Evolutionary conservation across 2,113 vertebrate species (phyloP), one percentile per base, ranked within the genome.

Genomic region (Malurus alboscapulatus): DNA sequence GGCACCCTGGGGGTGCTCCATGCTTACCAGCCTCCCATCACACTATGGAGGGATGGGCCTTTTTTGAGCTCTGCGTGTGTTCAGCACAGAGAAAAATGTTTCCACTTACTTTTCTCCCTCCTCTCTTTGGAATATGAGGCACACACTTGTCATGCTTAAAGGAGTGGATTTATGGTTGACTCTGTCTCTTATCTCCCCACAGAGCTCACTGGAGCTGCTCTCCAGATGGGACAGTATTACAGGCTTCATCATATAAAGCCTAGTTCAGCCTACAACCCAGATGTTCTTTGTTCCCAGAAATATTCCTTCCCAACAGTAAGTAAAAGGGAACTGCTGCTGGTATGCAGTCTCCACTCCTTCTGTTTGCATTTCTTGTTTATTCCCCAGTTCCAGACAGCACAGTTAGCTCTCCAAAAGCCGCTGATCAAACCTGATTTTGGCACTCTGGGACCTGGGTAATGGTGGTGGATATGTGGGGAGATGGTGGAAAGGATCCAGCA

Each of bases 241-340:
- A 95, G 83, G 92, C 94, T 95, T 91, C 90, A 83, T 69, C 91
- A 53, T 79, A 96, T 93, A 93, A 97, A 96, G 88, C 87, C 87
- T 87, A 63, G 89, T 72, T 92, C 94, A 95, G 93, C 72, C 88
- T 94, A 87, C 62, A 88, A 51, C 87, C 94, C 95, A 96, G 96
- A 96, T 96, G 96, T 96, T 95, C 91, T 96, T 97, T 96, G 96
- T 97, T 97, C 96, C 87, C 92, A 95, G 91, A 92, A 84, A 94
- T 94, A 96, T 66, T 96, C 90, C 78, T 92, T 95, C 89, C 77
- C 88, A 90, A 91, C 76, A 80, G 83, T 88, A 93, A 87, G 87
- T 51, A 77, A 72, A 83, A 87, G 55, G 81, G 76, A 94, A 42
- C 72, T 55, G 73, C 53, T 66, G 71, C 38, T 90, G 92, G 66